Conservation (phyloP, 2,797 vertebrate species). For the Brachymystax lenok region DNA sequence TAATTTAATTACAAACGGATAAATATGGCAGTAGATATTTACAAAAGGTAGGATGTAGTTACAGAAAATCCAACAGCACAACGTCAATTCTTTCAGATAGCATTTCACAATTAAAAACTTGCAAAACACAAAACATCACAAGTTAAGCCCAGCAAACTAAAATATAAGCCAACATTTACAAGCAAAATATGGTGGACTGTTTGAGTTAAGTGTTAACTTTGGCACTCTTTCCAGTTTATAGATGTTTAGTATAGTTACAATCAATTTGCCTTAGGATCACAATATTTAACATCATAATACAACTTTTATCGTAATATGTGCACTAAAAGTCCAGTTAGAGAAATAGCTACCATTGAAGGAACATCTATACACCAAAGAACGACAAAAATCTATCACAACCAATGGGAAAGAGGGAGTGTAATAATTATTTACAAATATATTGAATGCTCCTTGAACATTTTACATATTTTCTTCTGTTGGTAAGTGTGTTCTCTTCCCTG, state of each 20-base stretch:
- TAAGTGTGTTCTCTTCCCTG: conserved; percentile 62
- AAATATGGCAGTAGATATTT: conserved; percentile 99
- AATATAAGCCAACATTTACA: conserved; percentile 94
- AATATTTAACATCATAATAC: conserved; percentile 96
- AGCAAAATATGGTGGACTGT: conserved; percentile 86
- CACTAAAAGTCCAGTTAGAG: conserved; percentile 83
- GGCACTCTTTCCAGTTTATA: conserved; percentile 97
- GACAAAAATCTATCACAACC: conserved; percentile 86
- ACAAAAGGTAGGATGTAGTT: conserved; percentile 90
- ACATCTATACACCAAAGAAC: conserved; percentile 91
- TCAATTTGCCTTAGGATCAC: conserved; percentile 96
- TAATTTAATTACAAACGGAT: conserved; percentile 99
- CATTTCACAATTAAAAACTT: conserved; percentile 95
- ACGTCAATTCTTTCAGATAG: conserved; percentile 95
- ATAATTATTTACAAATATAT: conserved; percentile 83
- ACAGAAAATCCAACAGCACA: conserved; percentile 91
- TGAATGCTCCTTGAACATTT: conserved; percentile 69
- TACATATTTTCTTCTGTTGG: conserved; percentile 72
- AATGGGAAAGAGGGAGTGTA: conserved; percentile 76
- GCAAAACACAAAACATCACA: conserved; percentile 99
- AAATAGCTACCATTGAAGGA: conserved; percentile 91
- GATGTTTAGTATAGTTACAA: conserved; percentile 97
- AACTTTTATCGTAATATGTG: conserved; percentile 85
- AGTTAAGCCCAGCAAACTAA: conserved; percentile 98
- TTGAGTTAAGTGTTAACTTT: conserved; percentile 93